These are phyloP conservation scores for Nannobrachium achirus DNA, from an alignment of 2,113 vertebrate genomes.

Conservation along the genomic window DNA sequence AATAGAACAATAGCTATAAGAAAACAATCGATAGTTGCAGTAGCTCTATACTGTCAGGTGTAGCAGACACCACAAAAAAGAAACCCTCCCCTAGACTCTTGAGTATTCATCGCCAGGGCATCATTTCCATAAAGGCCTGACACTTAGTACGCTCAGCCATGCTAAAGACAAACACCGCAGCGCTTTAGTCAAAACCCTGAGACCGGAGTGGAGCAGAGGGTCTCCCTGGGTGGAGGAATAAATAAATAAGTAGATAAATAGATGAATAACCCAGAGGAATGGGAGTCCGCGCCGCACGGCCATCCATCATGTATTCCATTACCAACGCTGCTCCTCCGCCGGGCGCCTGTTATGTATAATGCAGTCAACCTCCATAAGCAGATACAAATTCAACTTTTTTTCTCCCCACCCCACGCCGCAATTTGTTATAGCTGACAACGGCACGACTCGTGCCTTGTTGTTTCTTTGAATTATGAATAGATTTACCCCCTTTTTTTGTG, in stretches of 20 bases:
- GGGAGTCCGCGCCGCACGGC: constrained; percentile 57
- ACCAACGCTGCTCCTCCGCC: constrained; percentile 71
- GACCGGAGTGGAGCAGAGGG: constrained; percentile 45
- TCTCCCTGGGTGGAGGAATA: constrained; percentile 74
- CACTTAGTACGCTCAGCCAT: not conserved
- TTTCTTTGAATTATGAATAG: constrained; percentile 79
- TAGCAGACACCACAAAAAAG: no score
- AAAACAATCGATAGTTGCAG: no score
- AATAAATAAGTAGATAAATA: constrained; percentile 81
- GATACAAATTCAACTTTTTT: constrained; percentile 78
- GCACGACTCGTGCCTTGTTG: constrained; percentile 59
- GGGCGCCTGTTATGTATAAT: constrained; percentile 75
- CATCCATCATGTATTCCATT: constrained; percentile 83
- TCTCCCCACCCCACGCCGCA: constrained; percentile 51
- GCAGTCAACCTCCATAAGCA: constrained; percentile 75
- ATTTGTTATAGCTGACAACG: constrained; percentile 82
- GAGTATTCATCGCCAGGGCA: no score
- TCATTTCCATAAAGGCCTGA: constrained; percentile 46
- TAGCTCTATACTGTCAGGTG: no score
- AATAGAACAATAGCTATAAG: no score
- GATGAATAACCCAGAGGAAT: constrained; percentile 76
- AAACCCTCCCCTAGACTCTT: no score
- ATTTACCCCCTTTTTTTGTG: constrained; percentile 38
- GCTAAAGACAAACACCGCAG: constrained; percentile 18
- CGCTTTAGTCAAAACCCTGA: constrained; percentile 60